phyloP scores from a whole-genome alignment of 2,797 vertebrate genomes.

The Falco naumanni region DNA sequence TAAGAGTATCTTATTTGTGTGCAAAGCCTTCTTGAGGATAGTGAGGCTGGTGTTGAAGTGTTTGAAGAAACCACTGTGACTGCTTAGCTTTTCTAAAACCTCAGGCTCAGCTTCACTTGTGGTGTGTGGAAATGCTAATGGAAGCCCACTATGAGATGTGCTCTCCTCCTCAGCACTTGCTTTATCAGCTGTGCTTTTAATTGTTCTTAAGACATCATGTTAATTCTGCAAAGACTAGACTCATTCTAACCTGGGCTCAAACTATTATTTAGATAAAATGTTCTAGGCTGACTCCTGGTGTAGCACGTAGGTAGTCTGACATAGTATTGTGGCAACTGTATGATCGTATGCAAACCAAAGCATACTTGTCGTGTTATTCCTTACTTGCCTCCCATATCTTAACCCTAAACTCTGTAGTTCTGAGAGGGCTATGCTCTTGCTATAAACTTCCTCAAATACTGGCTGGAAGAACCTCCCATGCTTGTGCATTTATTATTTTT shows the following conservation, averaged over 20 bases:
- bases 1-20: neutral
- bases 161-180: neutral
- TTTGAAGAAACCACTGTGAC: neutral
- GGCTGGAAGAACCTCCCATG: neutral
- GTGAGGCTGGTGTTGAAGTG: neutral
- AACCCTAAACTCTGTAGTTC: neutral
- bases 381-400: neutral
- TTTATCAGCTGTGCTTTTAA: neutral
- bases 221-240: neutral
- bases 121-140: neutral
- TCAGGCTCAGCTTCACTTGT: neutral
- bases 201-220: neutral
- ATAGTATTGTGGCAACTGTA: rapidly evolving
- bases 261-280: neutral
- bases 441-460: neutral
- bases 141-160: neutral
- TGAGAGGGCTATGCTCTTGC: neutral
- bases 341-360: rapidly evolving
- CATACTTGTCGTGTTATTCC: rapidly evolving
- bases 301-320: neutral
- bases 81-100: neutral
- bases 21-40: neutral
- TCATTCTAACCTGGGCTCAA: neutral
- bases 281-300: neutral
- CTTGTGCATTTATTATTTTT: neutral